These are phyloP conservation scores for Epinotia demarniana DNA, from an alignment of 2,888 invertebrate species.

Conservation along the genomic window DNA sequence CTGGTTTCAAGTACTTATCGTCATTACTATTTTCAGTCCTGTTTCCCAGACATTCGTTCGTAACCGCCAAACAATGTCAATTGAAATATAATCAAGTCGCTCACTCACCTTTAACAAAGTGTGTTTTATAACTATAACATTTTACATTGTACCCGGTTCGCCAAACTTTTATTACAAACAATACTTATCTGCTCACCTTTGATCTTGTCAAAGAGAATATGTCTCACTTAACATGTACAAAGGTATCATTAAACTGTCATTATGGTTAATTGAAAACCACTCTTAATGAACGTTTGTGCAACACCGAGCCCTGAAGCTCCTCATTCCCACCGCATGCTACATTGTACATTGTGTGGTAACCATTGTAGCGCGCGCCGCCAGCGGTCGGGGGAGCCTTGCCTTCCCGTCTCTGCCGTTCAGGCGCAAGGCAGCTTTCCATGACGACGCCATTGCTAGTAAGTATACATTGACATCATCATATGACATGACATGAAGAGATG, in stretches of 20 bases:
- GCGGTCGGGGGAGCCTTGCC: conserved; percentile 90
- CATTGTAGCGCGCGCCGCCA: conserved; percentile 86
- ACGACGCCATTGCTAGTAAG: conserved; percentile 78
- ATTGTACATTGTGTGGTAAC: conserved; percentile 49
- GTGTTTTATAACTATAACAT: neutral
- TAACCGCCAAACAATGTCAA: too few relatives aligned
- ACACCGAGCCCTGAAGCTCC: neutral
- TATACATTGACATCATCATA: neutral
- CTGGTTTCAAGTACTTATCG: too few relatives aligned
- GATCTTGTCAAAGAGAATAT: too few relatives aligned
- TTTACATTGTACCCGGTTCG: neutral
- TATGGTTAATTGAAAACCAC: too few relatives aligned
- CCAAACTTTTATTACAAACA: neutral
- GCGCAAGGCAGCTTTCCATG: conserved; percentile 82
- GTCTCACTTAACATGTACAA: too few relatives aligned
- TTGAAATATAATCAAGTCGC: neutral
- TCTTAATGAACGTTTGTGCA: conserved; percentile 7
- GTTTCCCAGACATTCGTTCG: too few relatives aligned
- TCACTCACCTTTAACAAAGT: neutral
- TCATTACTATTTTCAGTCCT: too few relatives aligned
- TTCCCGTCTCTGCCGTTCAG: conserved; percentile 89
- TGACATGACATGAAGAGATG: too few relatives aligned
- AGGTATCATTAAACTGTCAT: too few relatives aligned
- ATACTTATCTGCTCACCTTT: neutral
- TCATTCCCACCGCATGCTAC: neutral